Evolutionary conservation across 2,888 invertebrate species (phyloP).

Genomic region (Notodonta ziczac): DNA sequence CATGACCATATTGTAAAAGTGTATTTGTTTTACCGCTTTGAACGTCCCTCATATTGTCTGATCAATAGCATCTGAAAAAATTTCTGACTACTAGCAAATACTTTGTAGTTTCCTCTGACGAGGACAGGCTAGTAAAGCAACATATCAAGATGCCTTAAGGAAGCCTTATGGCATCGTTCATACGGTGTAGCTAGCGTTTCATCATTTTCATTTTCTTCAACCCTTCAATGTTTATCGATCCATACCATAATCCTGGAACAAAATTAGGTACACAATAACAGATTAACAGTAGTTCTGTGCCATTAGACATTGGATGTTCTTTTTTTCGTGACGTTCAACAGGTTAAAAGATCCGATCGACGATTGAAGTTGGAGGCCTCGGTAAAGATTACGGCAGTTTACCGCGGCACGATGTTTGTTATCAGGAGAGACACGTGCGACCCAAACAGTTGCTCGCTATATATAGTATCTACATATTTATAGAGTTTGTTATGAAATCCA

Average conservation of each 20-base stretch:
- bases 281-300: too few relatives aligned
- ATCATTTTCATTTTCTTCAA: neutral
- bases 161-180: conserved; percentile 1
- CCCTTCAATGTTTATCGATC: neutral
- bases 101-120: conserved; percentile 4
- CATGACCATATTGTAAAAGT: neutral
- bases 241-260: conserved; percentile 1
- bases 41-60: neutral
- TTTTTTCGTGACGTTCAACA: too few relatives aligned
- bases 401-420: too few relatives aligned
- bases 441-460: too few relatives aligned
- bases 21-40: neutral
- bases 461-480: too few relatives aligned
- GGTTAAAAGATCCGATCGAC: too few relatives aligned
- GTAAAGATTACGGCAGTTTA: too few relatives aligned
- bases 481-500: too few relatives aligned
- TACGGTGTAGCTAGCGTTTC: neutral
- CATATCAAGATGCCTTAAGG: conserved; percentile 3
- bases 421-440: too few relatives aligned
- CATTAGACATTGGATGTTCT: too few relatives aligned
- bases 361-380: too few relatives aligned
- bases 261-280: neutral
- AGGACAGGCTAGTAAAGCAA: neutral
- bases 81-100: neutral
- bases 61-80: neutral